Conservation (phyloP, 1,140 invertebrate species). For the Euglossa dilemma region DNA sequence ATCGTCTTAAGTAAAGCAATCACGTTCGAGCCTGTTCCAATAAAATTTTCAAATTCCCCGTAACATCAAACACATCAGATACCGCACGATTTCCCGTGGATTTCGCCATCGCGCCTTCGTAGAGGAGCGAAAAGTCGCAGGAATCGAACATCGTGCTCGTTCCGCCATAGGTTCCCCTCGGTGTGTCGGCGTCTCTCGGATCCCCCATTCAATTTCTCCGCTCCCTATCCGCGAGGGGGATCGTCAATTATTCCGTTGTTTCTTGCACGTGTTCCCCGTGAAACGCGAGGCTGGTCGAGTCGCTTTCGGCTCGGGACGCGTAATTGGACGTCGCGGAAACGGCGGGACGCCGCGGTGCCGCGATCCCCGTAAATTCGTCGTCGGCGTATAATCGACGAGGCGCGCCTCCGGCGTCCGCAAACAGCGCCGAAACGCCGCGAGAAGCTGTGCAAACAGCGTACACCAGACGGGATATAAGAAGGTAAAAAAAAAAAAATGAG, state of each 20-base stretch:
- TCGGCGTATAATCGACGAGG: constrained; percentile 46
- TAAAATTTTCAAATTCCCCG: too few species aligned
- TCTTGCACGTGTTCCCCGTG: background rate
- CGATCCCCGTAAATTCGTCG: constrained; percentile 45
- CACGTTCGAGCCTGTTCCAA: too few species aligned
- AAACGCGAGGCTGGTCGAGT: background rate
- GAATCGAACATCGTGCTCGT: background rate
- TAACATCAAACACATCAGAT: too few species aligned
- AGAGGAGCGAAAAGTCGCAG: background rate
- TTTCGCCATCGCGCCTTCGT: too few species aligned
- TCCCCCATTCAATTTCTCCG: background rate
- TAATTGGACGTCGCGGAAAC: background rate
- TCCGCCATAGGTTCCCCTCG: too few species aligned
- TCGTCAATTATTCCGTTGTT: constrained; percentile 25
- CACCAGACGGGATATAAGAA: background rate
- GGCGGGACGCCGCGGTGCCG: background rate
- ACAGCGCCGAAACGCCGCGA: constrained; percentile 38
- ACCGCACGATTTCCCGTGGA: too few species aligned
- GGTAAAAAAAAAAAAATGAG: background rate
- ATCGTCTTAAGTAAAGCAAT: too few species aligned
- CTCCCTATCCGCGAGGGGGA: too few species aligned
- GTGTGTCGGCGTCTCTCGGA: too few species aligned
- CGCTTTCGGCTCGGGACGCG: background rate
- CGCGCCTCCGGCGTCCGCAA: constrained; percentile 33
- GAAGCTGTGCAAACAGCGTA: constrained; percentile 51